These are phyloP conservation scores for Salvelinus namaycush DNA, from an alignment of 2,113 vertebrate genomes.

Conservation along the genomic window DNA sequence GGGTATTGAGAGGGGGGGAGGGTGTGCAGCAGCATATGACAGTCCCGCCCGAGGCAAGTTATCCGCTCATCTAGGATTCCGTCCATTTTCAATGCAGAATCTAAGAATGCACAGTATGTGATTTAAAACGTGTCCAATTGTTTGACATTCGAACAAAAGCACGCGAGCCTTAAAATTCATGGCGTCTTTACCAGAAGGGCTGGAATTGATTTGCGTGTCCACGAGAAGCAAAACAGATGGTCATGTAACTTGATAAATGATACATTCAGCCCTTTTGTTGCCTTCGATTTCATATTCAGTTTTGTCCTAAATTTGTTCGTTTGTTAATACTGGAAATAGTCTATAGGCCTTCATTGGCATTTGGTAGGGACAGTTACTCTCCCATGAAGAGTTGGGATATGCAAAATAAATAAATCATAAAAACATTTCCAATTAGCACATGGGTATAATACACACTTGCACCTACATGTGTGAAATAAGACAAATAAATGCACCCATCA, in stretches of 20 bases:
- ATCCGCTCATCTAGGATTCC: slow-evolving; percentile 33
- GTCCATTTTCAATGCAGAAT: slow-evolving; percentile 26
- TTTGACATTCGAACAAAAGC: slow-evolving; percentile 21
- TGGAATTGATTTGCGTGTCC: slow-evolving; percentile 60
- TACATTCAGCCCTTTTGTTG: slow-evolving; percentile 44
- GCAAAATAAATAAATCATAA: no score
- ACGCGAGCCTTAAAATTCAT: slow-evolving; percentile 20
- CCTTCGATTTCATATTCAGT: slow-evolving; percentile 41
- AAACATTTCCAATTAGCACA: no score
- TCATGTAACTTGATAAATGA: slow-evolving; percentile 69
- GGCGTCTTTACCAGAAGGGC: slow-evolving; percentile 28
- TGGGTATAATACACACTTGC: no score
- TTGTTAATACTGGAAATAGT: slow-evolving; percentile 36
- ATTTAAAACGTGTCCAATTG: slow-evolving; percentile 34
- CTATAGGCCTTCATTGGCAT: not conserved
- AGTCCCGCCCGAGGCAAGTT: slow-evolving; percentile 28
- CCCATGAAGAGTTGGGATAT: no score
- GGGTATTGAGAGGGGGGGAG: not conserved
- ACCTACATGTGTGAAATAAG: no score
- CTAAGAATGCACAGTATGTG: slow-evolving; percentile 31
- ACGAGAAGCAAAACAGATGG: slow-evolving; percentile 62
- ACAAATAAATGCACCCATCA: no score
- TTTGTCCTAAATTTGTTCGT: slow-evolving; percentile 13
- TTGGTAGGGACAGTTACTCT: not conserved
- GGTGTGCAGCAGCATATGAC: slow-evolving; percentile 9